These are phyloP conservation scores for Uloborus diversus DNA, from an alignment of 1,140 invertebrate genomes.

Conservation along the genomic window DNA sequence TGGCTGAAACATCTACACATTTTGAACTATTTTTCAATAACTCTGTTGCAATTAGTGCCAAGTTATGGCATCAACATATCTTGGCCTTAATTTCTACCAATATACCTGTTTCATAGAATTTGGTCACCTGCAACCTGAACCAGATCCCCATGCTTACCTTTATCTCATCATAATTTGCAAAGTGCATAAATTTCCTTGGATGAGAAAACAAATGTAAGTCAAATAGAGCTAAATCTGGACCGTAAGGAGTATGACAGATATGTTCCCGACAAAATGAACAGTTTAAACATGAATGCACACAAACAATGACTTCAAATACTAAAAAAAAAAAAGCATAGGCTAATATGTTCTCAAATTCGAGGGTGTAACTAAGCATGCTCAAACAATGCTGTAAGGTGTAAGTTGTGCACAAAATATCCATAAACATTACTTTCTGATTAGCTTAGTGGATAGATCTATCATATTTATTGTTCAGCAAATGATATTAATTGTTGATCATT, in stretches of 20 bases:
- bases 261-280: neutral
- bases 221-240: too few species aligned
- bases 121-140: neutral
- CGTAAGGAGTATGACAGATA: neutral
- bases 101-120: neutral
- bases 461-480: neutral
- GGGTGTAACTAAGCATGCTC: neutral
- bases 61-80: too few species aligned
- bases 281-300: too few species aligned
- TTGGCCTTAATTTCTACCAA: too few species aligned
- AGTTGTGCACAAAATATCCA: too few species aligned
- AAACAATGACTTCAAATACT: neutral
- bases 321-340: neutral
- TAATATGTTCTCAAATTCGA: neutral
- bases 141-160: neutral
- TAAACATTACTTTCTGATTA: too few species aligned
- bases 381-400: neutral
- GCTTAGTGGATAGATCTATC: too few species aligned
- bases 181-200: neutral
- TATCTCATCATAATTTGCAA: neutral
- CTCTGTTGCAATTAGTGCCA: too few species aligned
- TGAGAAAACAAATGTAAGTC: neutral
- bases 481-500: slow-evolving; percentile 8
- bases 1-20: too few species aligned
- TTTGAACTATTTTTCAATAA: too few species aligned